Evolutionary conservation across 1,140 invertebrate genomes (phyloP), one percentile per base, ranked within the genome.

Genomic region (Dreissena rostriformis): DNA sequence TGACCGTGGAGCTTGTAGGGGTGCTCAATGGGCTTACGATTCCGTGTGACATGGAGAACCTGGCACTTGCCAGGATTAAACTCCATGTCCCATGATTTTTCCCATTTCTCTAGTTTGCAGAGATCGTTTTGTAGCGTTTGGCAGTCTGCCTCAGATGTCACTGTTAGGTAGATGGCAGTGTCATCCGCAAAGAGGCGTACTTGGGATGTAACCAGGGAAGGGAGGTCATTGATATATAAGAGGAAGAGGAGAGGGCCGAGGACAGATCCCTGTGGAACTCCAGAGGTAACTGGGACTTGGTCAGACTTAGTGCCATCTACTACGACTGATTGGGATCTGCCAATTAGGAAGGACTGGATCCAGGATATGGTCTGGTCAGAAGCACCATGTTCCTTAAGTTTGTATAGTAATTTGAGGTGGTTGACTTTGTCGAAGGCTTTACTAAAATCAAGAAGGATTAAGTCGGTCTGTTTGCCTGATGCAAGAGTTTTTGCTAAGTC

Each of bases 201-300:
- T 77, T 77, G 15, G 51, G 73, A 75, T 24, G 29, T 22, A 24
- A 51, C n/a, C 7, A 26, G 17, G 22, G 11, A 19, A 51, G 17
- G 55, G 73, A 26, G 73, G 5, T 76, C 19, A 39, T 76, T 76
- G 0, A 76, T 76, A 26, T 76, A 77, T 19, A 52, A 6, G 22
- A 77, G 29, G n/a, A 66, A 77, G 57, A 26, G 51, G 0, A 82
- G 10, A 11, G 82, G 83, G 0, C 79, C 75, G 4, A 87, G 71
- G 29, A 82, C 74, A 28, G 82, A 57, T 24, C 79, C 82, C 28
- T 85, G 78, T 2, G 86, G 86, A 2, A 79, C 75, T 24, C 86
- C 78, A 12, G 78, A 86, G 53, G 73, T 84, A 17, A 86, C 74
- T 0, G 55, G 75, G 0, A 74, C 15, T 55, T 61, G 39, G 29